A percentile compares a stretch with the other conserved stretches of the same genome.
These are phyloP conservation scores for roundworm (Caenorhabditis elegans) DNA, from an alignment of 1,140 invertebrate genomes.

Conservation along the genomic window DNA sequence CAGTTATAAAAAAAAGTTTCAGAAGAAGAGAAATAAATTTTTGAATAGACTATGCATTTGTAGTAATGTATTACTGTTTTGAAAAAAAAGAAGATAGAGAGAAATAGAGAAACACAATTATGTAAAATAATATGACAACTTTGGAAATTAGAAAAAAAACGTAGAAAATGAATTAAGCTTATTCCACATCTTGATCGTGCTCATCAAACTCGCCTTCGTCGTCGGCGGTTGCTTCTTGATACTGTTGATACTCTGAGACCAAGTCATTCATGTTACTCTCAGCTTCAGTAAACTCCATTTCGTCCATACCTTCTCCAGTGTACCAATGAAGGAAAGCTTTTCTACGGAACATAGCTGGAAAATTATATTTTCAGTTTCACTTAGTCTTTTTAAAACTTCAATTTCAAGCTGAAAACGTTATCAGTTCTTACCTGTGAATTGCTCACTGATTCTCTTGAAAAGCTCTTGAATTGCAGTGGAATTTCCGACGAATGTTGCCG, in stretches of 20 bases:
- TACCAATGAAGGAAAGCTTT: conserved; percentile 91
- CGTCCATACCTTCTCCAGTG: conserved; percentile 73
- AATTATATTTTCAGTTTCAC: no score
- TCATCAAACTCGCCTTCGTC: conserved; percentile 49
- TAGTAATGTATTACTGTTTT: no score
- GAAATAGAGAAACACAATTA: background rate
- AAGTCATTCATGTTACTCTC: conserved; percentile 81
- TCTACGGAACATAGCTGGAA: conserved; percentile 86
- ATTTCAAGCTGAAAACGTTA: background rate
- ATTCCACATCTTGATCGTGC: conserved; percentile 36
- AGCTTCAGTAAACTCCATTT: conserved; percentile 75
- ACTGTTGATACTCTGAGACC: conserved; percentile 89
- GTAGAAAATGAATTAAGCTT: background rate
- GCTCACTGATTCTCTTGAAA: conserved; percentile 71
- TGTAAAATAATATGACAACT: background rate
- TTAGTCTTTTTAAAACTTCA: no score
- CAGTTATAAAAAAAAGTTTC: no score
- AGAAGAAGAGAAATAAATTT: no score
- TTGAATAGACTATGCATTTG: no score
- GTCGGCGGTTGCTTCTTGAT: conserved; percentile 67
- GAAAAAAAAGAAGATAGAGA: no score
- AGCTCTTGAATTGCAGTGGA: conserved; percentile 78
- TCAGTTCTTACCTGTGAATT: conserved; percentile 6
- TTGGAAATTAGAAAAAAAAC: no score
- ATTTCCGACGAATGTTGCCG: conserved; percentile 71